A percentile compares a stretch with the other conserved stretches of the same genome.
phyloP scores from a whole-genome alignment of 2,888 invertebrate genomes.

The Drosophila paramelanica region DNA sequence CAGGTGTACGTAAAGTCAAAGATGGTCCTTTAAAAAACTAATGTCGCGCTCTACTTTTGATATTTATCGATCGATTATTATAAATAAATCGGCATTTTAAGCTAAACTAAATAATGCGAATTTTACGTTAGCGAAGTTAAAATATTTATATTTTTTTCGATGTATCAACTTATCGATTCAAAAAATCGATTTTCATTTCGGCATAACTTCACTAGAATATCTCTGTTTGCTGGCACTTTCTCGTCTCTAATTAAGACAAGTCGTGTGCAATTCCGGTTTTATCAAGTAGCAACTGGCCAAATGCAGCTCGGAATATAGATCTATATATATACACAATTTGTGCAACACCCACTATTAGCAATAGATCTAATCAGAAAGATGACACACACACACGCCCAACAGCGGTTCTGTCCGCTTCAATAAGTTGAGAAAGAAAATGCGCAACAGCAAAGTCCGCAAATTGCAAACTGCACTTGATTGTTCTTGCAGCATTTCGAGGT shows the following conservation, averaged over 20 bases:
- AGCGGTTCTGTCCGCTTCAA: slow-evolving; percentile 15
- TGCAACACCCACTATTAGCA: slow-evolving; percentile 51
- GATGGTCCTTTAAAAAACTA: too few relatives aligned
- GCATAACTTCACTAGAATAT: too few relatives aligned
- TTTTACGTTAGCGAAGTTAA: too few relatives aligned
- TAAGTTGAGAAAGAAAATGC: slow-evolving; percentile 24
- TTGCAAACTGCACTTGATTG: slow-evolving; percentile 51
- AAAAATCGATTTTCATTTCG: too few relatives aligned
- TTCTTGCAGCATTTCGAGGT: slow-evolving; percentile 26
- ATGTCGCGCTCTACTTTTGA: too few relatives aligned
- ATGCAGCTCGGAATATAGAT: neutral
- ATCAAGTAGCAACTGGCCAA: slow-evolving; percentile 2
- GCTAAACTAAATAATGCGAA: too few relatives aligned
- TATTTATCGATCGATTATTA: too few relatives aligned
- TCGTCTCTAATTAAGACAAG: slow-evolving; percentile 16
- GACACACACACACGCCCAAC: slow-evolving; percentile 47
- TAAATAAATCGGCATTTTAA: too few relatives aligned
- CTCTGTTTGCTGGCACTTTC: too few relatives aligned
- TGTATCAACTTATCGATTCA: too few relatives aligned
- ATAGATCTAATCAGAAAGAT: slow-evolving; percentile 52
- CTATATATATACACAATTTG: neutral
- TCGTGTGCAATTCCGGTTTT: slow-evolving; percentile 50
- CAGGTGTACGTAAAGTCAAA: too few relatives aligned
- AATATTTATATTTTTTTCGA: too few relatives aligned
- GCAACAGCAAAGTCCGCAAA: slow-evolving; percentile 11